These are phyloP conservation scores for Poliocrania exsul DNA, from an alignment of 2,797 vertebrate genomes.

Conservation along the genomic window DNA sequence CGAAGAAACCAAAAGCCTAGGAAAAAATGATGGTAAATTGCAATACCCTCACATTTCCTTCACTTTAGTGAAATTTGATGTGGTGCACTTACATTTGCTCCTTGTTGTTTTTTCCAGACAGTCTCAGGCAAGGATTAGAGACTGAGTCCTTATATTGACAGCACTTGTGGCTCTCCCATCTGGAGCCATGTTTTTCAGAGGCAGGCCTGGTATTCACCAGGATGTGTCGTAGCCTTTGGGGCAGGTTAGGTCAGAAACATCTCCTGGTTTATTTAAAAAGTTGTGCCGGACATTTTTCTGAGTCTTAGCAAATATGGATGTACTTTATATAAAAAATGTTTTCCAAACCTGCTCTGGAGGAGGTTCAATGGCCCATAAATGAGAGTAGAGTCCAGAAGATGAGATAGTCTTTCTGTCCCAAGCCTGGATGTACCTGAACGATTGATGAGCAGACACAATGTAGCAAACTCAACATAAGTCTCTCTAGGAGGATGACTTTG, in stretches of 20 bases:
- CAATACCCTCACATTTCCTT: not conserved
- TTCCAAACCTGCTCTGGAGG: not conserved
- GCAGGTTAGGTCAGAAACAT: not conserved
- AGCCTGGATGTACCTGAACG: not conserved
- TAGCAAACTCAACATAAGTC: not conserved
- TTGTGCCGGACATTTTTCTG: not conserved
- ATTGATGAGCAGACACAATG: not conserved
- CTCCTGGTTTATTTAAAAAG: not conserved
- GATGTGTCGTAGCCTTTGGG: accelerated
- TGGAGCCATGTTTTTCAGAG: not conserved
- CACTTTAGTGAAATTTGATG: not conserved
- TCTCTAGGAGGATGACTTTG: not conserved
- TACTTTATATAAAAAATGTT: not conserved
- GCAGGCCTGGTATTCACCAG: not conserved
- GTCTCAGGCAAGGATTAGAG: not conserved
- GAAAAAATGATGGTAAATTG: not conserved
- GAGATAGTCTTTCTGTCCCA: not conserved
- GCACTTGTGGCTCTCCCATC: not conserved
- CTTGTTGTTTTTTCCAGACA: not conserved
- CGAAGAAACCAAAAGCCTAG: not conserved
- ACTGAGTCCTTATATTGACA: accelerated
- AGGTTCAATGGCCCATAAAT: not conserved
- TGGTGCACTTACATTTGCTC: not conserved
- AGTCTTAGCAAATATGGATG: not conserved
- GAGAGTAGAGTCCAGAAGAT: not conserved